Conservation (phyloP, 1,140 invertebrate genomes). For the Lepidostoma basale region DNA sequence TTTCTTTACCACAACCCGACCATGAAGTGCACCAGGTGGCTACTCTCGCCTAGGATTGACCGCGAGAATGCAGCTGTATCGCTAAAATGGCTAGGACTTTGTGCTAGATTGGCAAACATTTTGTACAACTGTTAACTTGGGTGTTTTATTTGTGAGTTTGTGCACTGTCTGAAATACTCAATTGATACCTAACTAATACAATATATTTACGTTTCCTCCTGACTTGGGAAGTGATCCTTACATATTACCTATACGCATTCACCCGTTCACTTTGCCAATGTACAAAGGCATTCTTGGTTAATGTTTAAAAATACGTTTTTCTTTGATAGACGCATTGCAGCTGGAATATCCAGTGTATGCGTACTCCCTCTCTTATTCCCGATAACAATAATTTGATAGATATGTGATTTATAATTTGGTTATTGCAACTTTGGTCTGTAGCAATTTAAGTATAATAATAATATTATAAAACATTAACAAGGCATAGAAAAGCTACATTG, state of each 20-base stretch:
- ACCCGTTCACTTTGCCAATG: slow-evolving; percentile 3
- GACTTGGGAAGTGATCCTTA: not conserved
- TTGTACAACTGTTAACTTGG: not conserved
- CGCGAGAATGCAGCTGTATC: not conserved
- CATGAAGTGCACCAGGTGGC: slow-evolving; percentile 1
- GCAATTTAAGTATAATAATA: slow-evolving; percentile 20
- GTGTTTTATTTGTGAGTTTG: not conserved
- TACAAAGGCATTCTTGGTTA: slow-evolving; percentile 9
- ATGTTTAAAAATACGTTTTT: slow-evolving; percentile 22
- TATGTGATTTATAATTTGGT: slow-evolving; percentile 22
- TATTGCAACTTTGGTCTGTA: slow-evolving; percentile 30
- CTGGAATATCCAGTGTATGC: too few species aligned
- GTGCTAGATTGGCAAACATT: slow-evolving; percentile 3
- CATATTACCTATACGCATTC: not conserved
- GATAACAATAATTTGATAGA: slow-evolving; percentile 28
- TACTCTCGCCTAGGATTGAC: slow-evolving; percentile 3
- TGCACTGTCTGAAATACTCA: not conserved
- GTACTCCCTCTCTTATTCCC: too few species aligned
- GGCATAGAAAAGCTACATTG: slow-evolving; percentile 30
- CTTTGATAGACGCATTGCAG: slow-evolving; percentile 7
- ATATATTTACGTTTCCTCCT: slow-evolving; percentile 3
- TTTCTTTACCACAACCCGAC: slow-evolving; percentile 13
- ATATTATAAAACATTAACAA: slow-evolving; percentile 31
- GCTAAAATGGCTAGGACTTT: slow-evolving; percentile 8
- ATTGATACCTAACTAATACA: slow-evolving; percentile 16